phyloP scores from a whole-genome alignment of 2,797 vertebrate genomes.

The Sebastes minor region DNA sequence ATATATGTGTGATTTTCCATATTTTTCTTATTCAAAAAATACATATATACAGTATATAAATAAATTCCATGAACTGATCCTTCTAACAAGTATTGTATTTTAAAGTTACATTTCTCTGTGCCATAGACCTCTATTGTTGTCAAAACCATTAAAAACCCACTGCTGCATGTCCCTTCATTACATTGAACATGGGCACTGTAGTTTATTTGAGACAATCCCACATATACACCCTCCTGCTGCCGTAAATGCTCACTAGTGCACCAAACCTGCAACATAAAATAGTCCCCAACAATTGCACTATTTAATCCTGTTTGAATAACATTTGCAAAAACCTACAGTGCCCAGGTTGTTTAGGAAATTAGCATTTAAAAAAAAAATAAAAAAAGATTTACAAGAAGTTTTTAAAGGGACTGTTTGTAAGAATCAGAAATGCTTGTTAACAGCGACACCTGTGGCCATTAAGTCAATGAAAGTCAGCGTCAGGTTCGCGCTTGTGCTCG shows the following conservation, averaged over 20 bases:
- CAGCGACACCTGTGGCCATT: no score
- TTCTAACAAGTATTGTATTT: neutral
- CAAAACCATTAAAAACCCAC: neutral
- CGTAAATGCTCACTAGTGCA: neutral
- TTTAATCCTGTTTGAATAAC: neutral
- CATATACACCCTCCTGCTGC: neutral
- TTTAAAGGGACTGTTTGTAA: neutral
- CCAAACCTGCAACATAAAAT: neutral
- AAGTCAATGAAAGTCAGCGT: no score
- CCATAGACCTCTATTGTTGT: neutral
- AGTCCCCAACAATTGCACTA: neutral
- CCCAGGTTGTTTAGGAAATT: neutral
- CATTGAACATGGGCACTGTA: neutral
- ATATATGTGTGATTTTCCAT: neutral
- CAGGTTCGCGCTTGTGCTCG: no score
- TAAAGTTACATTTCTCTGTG: neutral
- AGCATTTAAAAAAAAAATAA: neutral
- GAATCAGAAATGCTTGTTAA: no score
- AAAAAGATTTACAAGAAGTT: neutral
- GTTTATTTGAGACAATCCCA: neutral
- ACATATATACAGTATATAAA: no score
- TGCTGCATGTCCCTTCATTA: neutral
- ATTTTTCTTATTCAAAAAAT: neutral
- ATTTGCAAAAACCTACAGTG: neutral
- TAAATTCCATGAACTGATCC: neutral